phyloP scores from a whole-genome alignment of 2,888 invertebrate genomes.

The Lypha dubia region DNA sequence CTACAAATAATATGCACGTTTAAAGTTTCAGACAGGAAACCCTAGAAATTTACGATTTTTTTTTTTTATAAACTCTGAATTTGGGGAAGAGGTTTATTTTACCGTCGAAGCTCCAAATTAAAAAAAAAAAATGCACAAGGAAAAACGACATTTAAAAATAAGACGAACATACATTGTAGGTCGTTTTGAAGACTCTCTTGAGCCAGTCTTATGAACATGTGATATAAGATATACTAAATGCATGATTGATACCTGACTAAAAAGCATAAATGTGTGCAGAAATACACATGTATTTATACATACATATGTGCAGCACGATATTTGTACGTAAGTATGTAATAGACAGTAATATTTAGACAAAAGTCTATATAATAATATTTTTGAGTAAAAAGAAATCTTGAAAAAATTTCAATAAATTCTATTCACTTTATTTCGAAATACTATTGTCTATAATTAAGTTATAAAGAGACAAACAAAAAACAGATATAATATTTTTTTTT shows the following conservation, averaged over 20 bases:
- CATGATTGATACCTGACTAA: slow-evolving; percentile 56
- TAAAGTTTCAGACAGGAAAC: too few species aligned
- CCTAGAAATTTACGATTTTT: too few species aligned
- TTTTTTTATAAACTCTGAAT: too few species aligned
- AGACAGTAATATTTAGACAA: background rate
- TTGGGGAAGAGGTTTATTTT: too few species aligned
- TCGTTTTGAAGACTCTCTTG: too few species aligned
- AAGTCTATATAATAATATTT: background rate
- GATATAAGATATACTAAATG: background rate
- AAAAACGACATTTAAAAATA: too few species aligned
- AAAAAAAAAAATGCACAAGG: too few species aligned
- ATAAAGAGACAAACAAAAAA: background rate
- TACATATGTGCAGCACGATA: background rate
- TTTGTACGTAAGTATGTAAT: background rate
- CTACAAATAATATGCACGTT: too few species aligned
- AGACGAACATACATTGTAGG: too few species aligned
- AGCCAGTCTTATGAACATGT: too few species aligned
- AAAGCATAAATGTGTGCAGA: slow-evolving; percentile 10
- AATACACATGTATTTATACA: background rate
- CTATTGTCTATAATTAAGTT: slow-evolving; percentile 32
- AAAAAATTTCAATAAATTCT: background rate
- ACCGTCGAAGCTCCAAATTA: too few species aligned
- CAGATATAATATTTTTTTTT: background rate
- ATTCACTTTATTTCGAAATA: slow-evolving; percentile 36
- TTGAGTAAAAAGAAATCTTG: background rate